These are phyloP conservation scores for Ictidomys tridecemlineatus DNA, from an alignment of 2,113 vertebrate genomes.

Conservation along the genomic window DNA sequence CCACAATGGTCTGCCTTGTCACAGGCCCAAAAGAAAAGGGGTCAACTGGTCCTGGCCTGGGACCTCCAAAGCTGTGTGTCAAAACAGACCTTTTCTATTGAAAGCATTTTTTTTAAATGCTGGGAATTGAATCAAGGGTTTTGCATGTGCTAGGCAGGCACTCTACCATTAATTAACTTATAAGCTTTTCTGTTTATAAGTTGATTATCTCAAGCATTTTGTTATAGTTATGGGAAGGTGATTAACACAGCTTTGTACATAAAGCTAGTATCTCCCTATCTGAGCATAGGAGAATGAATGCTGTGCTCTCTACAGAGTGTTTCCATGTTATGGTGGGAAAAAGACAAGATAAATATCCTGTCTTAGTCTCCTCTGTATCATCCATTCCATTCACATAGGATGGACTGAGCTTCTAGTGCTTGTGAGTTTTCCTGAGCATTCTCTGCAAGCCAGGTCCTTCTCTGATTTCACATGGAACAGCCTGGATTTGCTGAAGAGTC, in stretches of 20 bases:
- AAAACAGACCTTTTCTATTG: too few species aligned
- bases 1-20: background rate
- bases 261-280: background rate
- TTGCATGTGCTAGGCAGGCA: too few species aligned
- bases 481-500: background rate
- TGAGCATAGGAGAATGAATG: background rate
- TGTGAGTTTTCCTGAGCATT: too few species aligned
- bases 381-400: background rate
- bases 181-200: too few species aligned
- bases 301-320: background rate
- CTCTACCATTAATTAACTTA: too few species aligned
- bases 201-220: background rate
- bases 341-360: background rate
- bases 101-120: background rate
- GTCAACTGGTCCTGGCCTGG: background rate
- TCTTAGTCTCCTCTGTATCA: accelerated
- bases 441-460: background rate
- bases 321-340: background rate
- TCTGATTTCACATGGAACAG: background rate
- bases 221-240: background rate
- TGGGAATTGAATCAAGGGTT: too few species aligned
- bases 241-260: background rate
- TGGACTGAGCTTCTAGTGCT: background rate
- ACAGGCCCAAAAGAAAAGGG: background rate
- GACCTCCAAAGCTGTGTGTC: too few species aligned